Percentiles rank a stretch among this genome's conserved stretches.
Evolutionary conservation across 2,113 vertebrate genomes (phyloP).

Genomic region (Thamnaconus septentrionalis): DNA sequence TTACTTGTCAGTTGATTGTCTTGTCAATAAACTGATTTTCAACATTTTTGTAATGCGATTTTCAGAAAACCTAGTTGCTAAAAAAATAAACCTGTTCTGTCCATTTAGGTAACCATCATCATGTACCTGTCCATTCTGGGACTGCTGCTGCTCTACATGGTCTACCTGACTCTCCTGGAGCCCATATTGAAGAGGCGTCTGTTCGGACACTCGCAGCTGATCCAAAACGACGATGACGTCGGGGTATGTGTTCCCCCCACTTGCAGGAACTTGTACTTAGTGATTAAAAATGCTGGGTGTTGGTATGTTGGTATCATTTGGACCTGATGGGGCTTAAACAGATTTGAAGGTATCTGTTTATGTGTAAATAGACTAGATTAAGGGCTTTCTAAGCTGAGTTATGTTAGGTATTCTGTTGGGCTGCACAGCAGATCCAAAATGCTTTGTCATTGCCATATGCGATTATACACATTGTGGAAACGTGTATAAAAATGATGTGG

Average conservation of each 20-base stretch:
- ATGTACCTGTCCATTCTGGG: conserved; percentile 96
- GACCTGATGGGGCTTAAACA: no score
- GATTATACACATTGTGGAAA: no score
- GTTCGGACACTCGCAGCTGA: conserved; percentile 94
- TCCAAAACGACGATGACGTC: conserved; percentile 93
- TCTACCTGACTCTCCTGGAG: conserved; percentile 94
- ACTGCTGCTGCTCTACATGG: conserved; percentile 95
- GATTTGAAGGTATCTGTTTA: no score
- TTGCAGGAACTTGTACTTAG: no score
- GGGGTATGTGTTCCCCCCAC: conserved; percentile 81
- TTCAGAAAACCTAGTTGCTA: not conserved
- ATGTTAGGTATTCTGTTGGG: no score
- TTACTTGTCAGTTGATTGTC: not conserved
- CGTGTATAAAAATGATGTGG: no score
- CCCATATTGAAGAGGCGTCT: conserved; percentile 94
- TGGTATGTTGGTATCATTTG: no score
- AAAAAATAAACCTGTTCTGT: not conserved
- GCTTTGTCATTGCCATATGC: no score
- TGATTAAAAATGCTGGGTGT: no score
- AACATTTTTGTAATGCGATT: not conserved
- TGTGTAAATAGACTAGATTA: no score
- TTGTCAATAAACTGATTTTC: not conserved
- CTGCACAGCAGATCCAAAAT: no score
- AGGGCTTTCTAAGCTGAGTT: no score
- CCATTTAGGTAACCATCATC: conserved; percentile 90